Evolutionary conservation across 2,797 vertebrate species (phyloP), one percentile per base, ranked within the genome.

Genomic region (Botia almorhae): DNA sequence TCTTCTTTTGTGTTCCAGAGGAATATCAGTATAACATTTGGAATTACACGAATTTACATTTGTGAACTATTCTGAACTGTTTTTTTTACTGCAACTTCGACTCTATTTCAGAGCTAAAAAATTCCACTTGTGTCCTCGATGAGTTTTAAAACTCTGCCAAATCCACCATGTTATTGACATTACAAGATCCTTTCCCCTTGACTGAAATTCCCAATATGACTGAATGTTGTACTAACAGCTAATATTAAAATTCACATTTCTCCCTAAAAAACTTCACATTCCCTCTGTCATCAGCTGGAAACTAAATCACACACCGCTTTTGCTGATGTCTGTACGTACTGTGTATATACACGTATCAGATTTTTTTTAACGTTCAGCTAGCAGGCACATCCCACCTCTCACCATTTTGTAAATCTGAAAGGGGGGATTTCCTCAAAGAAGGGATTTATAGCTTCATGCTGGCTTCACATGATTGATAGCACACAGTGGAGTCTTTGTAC

Each of bases 401-500:
- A 80, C 81, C 67, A 69, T 88, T 87, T 79, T 82, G 83, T 89
- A 90, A 88, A 69, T 33, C 76, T 81, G 84, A 81, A 92, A 89
- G 83, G 76, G 83, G 87, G 92, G 91, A 87, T 92, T 92, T 93
- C 92, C 91, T 26, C 82, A 88, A 87, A 89, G 90, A 90, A 90
- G 88, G 90, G 92, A 92, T 94, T 92, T 93, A 91, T 90, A 89
- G 89, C 89, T 91, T 90, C 87, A 90, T 91, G 90, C 89, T 74
- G 81, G 74, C 83, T 83, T 89, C 90, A 91, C 91, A 90, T 94
- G 93, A 93, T 93, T 93, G 91, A 94, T 93, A 89, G 89, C 87
- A 90, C 89, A 92, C 91, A 91, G 90, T 87, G 91, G 91, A 90
- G 91, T 88, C 91, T 92, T 93, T 93, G 92, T 91, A 91, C 91